Evolutionary conservation across 2,888 invertebrate species (phyloP).

Genomic region (Andrena praecox): DNA sequence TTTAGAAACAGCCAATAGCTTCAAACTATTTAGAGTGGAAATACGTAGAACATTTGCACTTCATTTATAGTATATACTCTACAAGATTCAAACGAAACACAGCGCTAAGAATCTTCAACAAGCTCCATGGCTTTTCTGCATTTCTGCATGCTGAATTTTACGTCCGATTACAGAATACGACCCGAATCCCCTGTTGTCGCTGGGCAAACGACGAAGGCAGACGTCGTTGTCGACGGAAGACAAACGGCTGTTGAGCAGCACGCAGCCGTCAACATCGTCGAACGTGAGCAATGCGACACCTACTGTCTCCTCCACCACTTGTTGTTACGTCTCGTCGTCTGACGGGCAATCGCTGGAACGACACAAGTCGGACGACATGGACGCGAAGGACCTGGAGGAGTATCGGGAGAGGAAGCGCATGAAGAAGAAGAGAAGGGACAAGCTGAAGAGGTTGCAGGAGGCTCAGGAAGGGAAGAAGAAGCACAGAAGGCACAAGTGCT

Average conservation of each 20-base stretch:
- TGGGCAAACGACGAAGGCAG: slow-evolving; percentile 91
- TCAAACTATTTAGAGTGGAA: too few species aligned
- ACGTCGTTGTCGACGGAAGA: slow-evolving; percentile 88
- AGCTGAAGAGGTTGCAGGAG: slow-evolving; percentile 84
- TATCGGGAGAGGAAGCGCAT: slow-evolving; percentile 88
- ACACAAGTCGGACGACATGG: slow-evolving; percentile 74
- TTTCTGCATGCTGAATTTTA: background rate
- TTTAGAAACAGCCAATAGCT: too few species aligned
- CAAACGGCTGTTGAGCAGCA: slow-evolving; percentile 79
- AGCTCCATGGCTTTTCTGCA: background rate
- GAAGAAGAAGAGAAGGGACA: slow-evolving; percentile 90
- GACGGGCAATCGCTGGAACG: slow-evolving; percentile 65
- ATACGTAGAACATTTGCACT: too few species aligned
- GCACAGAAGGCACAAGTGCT: slow-evolving; percentile 90
- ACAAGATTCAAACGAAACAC: background rate
- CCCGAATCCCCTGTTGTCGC: slow-evolving; percentile 91
- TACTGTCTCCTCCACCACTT: slow-evolving; percentile 54
- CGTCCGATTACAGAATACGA: slow-evolving; percentile 90
- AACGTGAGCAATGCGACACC: slow-evolving; percentile 49
- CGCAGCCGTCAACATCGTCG: slow-evolving; percentile 49
- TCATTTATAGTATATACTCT: background rate
- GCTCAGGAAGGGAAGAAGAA: slow-evolving; percentile 87
- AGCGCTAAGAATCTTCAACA: background rate
- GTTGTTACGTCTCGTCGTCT: slow-evolving; percentile 61
- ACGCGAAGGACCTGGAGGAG: slow-evolving; percentile 84